These are phyloP conservation scores for Emydocephalus ijimae DNA, from an alignment of 2,113 vertebrate genomes.

Conservation along the genomic window DNA sequence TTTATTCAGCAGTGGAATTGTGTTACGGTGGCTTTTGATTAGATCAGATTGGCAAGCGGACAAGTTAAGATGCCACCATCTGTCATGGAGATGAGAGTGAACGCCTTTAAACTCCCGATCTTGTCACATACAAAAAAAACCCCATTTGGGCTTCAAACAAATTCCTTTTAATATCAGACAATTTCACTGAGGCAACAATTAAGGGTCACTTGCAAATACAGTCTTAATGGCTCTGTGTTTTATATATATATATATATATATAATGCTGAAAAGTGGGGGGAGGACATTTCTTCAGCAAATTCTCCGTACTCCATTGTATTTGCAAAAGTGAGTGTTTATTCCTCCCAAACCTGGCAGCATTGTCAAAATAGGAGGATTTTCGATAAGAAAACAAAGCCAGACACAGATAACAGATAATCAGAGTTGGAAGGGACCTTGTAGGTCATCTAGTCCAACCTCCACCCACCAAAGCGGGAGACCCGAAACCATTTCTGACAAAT, in stretches of 20 bases:
- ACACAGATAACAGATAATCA: too few species aligned
- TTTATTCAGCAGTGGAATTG: not conserved
- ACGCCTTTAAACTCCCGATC: slow-evolving; percentile 8
- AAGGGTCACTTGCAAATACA: not conserved
- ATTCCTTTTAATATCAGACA: slow-evolving; percentile 18
- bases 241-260: too few species aligned
- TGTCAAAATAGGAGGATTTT: not conserved
- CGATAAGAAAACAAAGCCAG: not conserved
- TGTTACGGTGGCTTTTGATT: not conserved
- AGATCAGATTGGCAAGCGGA: not conserved
- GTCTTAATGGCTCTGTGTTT: not conserved
- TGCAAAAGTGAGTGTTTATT: not conserved
- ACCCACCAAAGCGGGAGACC: too few species aligned
- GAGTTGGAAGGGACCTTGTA: too few species aligned
- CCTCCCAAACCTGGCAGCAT: not conserved
- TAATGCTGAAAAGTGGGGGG: not conserved
- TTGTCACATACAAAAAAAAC: not conserved
- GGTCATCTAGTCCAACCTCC: too few species aligned
- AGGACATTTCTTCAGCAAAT: not conserved
- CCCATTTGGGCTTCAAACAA: slow-evolving; percentile 14
- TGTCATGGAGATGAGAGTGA: not conserved
- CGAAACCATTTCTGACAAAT: too few species aligned
- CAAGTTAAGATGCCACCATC: not conserved
- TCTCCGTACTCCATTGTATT: not conserved
- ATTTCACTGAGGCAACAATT: not conserved